Percentiles rank a stretch among this genome's conserved stretches.
Evolutionary conservation across 2,113 vertebrate genomes (phyloP).

Genomic region (Gavialis gangeticus): DNA sequence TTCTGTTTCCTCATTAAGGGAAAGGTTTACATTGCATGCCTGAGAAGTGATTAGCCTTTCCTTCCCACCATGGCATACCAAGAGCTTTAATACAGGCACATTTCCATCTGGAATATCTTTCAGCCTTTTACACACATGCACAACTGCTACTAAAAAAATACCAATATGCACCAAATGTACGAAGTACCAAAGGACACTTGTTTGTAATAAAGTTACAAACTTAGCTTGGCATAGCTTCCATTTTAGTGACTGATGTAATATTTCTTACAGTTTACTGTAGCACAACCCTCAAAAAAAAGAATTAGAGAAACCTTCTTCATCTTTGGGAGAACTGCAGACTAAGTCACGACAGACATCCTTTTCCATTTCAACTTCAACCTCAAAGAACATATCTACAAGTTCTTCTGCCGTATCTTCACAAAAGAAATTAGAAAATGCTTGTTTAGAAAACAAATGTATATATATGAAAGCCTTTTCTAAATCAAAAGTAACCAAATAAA

Average conservation of each 20-base stretch:
- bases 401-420: slow-evolving; percentile 89
- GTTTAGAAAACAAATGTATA: background rate
- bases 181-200: background rate
- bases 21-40: background rate
- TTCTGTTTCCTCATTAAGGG: background rate
- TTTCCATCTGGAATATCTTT: background rate
- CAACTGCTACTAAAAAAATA: background rate
- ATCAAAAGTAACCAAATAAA: background rate
- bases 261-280: background rate
- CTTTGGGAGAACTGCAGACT: slow-evolving; percentile 94
- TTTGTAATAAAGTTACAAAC: background rate
- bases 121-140: background rate
- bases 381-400: slow-evolving; percentile 95
- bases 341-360: slow-evolving; percentile 96
- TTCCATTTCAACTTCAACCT: slow-evolving; percentile 99
- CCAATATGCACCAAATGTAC: background rate
- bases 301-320: slow-evolving; percentile 92
- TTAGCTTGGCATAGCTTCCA: background rate
- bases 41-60: background rate
- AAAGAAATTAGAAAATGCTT: slow-evolving; percentile 11
- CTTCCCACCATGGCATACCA: background rate
- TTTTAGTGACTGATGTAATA: background rate
- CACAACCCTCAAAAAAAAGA: slow-evolving; percentile 30
- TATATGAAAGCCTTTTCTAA: background rate
- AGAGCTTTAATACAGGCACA: background rate